Evolutionary conservation across 2,888 invertebrate species (phyloP).

Genomic region (Cheilosia scutellata): DNA sequence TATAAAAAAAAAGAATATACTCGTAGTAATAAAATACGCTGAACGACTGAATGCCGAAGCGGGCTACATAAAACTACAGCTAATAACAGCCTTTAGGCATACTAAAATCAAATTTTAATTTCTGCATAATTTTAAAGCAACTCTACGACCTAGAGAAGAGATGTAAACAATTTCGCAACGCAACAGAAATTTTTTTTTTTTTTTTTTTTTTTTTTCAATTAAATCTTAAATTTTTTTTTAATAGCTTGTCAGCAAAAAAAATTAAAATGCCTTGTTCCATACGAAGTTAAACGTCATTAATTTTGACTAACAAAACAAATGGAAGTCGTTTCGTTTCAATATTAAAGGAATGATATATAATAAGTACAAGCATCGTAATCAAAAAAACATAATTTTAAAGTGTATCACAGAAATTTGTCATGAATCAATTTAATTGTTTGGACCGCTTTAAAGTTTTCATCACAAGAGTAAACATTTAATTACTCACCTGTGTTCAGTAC

Average conservation of each 20-base stretch:
- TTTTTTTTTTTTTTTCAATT: too few species aligned
- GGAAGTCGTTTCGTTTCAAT: neutral
- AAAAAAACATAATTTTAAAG: neutral
- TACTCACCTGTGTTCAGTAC: too few species aligned
- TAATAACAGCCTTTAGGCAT: too few species aligned
- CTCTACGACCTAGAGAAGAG: constrained; percentile 18
- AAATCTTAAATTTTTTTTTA: neutral
- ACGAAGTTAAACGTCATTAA: constrained; percentile 25
- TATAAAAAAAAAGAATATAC: neutral
- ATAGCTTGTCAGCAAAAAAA: neutral
- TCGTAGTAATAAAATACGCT: too few species aligned
- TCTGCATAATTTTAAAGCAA: neutral
- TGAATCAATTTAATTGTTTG: neutral
- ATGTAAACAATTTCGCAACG: constrained; percentile 27
- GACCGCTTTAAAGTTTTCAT: too few species aligned
- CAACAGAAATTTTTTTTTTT: constrained; percentile 1
- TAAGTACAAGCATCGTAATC: neutral
- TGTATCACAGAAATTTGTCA: neutral
- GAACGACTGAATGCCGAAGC: too few species aligned
- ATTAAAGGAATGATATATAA: neutral
- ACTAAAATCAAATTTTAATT: too few species aligned
- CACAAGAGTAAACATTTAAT: too few species aligned
- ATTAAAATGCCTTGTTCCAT: constrained; percentile 13
- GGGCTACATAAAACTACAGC: too few species aligned
- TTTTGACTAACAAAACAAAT: constrained; percentile 20